Evolutionary conservation across 2,888 invertebrate species (phyloP), one percentile per base, ranked within the genome.

Genomic region (Anodontia alba): DNA sequence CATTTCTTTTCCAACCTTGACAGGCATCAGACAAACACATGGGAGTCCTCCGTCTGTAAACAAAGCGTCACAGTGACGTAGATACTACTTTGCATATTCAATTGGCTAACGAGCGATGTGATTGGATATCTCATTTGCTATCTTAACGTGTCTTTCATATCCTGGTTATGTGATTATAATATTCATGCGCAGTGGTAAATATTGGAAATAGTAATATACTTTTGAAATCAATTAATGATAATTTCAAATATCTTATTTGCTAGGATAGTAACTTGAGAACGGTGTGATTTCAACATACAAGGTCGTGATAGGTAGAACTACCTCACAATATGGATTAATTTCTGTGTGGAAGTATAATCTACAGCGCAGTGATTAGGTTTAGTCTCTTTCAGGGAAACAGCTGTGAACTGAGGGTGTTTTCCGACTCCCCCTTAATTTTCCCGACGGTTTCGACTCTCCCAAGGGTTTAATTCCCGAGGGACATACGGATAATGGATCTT

Each of bases 401-500:
- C 87, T 86, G 87, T 74, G 83, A 78, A 77, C 71, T 68, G 78
- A 81, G 73, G 76, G 84, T 83, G 84, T 77, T 80, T 80, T 82
- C 83, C 75, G 80, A 81, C 76, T 43, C 66, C 78, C 74, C 78
- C 67, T 70, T 31, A 54, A 73, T 51, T 73, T 73, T 77, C 83
- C 73, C 75, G 67, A 80, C 87, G 88, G 87, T 84, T 81, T 85
- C 88, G 90, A 82, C 90, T 86, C 88, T 91, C 92, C 91, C 90
- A 87, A 89, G 90, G 91, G 91, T 88, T 82, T 86, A 80, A 86
- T 81, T 80, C 90, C 91, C 90, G 84, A 80, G 90, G 91, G 91
- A 91, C 90, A 80, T 76, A 83, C 88, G 90, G 90, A 88, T 62
- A 87, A 93, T 93, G 93, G 93, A 93, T 90, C 83, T 91, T 83